Percentiles rank a stretch among this genome's conserved stretches.
Conservation (phyloP, 2,113 vertebrate genomes). For the Chloropsis cyanopogon region DNA sequence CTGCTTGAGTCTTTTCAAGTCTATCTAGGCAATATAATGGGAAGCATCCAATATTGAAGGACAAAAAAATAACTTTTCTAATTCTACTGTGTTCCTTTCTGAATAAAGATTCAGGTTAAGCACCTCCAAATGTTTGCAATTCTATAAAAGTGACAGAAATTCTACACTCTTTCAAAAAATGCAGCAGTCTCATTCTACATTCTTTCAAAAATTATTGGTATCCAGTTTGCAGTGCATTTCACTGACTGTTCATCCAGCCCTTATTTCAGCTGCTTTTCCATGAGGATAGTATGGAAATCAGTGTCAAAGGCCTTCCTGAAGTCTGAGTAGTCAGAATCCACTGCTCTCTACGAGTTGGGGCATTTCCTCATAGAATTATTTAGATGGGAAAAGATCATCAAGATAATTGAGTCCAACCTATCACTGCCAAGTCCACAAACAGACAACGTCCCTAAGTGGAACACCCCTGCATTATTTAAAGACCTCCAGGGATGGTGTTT, state of each 20-base stretch:
- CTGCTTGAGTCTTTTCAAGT: neutral
- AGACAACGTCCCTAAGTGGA: neutral
- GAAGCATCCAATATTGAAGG: neutral
- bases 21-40: neutral
- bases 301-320: neutral
- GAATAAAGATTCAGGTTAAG: neutral
- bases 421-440: neutral
- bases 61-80: neutral
- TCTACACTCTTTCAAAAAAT: neutral
- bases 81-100: neutral
- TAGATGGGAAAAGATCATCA: neutral
- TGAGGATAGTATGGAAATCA: neutral
- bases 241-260: neutral
- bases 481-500: neutral
- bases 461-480: neutral
- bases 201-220: neutral
- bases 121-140: accelerated
- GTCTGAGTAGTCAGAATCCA: neutral
- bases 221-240: neutral
- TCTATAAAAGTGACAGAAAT: neutral
- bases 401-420: neutral
- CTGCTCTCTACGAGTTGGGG: neutral
- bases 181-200: neutral
- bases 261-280: neutral
- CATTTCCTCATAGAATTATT: neutral